Evolutionary conservation across 92 coral and sea anemone genomes (phyloP).

Genomic region (Heteractis magnifica): DNA sequence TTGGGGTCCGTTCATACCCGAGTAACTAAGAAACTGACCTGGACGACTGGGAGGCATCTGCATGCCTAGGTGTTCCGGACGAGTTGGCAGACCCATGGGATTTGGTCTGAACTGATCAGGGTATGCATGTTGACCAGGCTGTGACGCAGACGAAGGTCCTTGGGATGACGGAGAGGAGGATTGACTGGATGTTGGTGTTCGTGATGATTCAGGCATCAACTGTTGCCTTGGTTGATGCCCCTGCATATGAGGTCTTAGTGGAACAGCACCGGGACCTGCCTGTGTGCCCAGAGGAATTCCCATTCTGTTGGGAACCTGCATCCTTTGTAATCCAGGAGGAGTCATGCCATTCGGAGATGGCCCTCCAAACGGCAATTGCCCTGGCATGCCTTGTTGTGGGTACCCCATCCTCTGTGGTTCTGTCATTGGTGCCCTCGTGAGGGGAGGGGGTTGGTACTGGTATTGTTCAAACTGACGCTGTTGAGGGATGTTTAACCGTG

Average conservation of each 20-base stretch:
- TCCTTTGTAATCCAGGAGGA: conserved; percentile 32
- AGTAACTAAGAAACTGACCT: conserved; percentile 26
- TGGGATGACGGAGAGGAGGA: conserved; percentile 16
- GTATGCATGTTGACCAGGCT: conserved; percentile 9
- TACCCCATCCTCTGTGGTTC: conserved; percentile 57
- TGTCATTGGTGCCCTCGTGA: conserved; percentile 59
- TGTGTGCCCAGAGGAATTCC: conserved; percentile 21
- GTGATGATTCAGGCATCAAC: conserved; percentile 19
- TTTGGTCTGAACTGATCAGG: conserved; percentile 31
- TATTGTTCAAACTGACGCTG: conserved; percentile 68
- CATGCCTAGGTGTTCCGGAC: conserved; percentile 19
- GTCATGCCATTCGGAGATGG: conserved; percentile 49
- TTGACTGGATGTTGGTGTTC: conserved; percentile 27
- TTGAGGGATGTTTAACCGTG: conserved; percentile 60
- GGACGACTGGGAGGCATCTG: conserved; percentile 13
- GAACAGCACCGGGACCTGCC: conserved; percentile 20
- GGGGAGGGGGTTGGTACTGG: conserved; percentile 44
- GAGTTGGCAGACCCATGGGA: conserved; percentile 7
- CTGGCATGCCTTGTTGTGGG: conserved; percentile 63
- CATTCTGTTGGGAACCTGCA: conserved; percentile 27
- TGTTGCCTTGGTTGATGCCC: conserved; percentile 7
- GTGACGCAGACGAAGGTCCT: not conserved
- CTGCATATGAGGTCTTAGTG: conserved; percentile 18
- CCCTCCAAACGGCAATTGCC: conserved; percentile 65
- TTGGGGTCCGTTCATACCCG: conserved; percentile 32